Conservation (phyloP, 2,888 invertebrate genomes). For the Drepanosiphum platanoidis region DNA sequence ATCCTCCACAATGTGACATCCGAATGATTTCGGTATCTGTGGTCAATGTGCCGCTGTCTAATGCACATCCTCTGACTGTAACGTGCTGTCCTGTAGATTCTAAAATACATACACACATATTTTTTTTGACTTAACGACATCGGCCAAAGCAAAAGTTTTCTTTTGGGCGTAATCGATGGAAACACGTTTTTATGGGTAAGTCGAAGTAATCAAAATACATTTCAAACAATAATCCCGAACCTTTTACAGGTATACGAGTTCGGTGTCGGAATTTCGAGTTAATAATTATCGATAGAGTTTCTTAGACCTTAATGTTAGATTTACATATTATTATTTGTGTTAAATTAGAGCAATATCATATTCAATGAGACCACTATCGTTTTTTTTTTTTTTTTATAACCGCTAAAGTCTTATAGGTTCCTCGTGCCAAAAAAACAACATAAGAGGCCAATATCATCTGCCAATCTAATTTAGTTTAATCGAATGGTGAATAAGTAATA, state of each 20-base stretch:
- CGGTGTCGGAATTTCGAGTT: not conserved
- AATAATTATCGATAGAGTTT: not conserved
- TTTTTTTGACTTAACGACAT: no score
- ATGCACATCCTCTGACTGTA: conserved; percentile 91
- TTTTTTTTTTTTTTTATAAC: no score
- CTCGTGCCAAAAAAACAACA: no score
- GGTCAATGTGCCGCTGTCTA: conserved; percentile 94
- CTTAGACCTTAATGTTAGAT: not conserved
- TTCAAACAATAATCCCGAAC: not conserved
- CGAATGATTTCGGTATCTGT: conserved; percentile 96
- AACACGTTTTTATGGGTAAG: no score
- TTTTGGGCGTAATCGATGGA: not conserved
- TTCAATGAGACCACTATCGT: no score
- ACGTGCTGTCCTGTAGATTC: conserved; percentile 83
- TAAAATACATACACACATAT: conserved; percentile 69
- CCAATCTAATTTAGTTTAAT: no score
- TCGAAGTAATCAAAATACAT: not conserved
- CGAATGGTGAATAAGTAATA: no score
- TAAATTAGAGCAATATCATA: no score
- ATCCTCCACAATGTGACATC: conserved; percentile 97
- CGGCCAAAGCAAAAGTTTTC: no score
- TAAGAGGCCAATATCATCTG: no score
- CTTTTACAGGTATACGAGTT: not conserved
- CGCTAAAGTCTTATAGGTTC: no score
- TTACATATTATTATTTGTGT: not conserved